Evolutionary conservation across 2,113 vertebrate species (phyloP).

Genomic region (Hypomesus transpacificus): DNA sequence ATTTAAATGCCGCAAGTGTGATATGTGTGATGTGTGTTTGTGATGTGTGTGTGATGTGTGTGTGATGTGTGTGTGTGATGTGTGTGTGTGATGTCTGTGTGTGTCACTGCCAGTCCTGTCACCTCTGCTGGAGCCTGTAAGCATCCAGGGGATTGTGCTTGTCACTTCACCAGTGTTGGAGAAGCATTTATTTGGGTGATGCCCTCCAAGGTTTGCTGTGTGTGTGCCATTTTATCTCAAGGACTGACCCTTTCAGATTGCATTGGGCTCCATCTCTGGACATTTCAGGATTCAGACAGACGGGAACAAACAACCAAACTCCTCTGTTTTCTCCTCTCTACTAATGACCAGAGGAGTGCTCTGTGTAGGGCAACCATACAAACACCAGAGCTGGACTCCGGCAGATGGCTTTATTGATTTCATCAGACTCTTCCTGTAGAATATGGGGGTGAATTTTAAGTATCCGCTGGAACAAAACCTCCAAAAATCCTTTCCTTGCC

Average conservation of each 20-base stretch:
- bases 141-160: conserved; percentile 41
- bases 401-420: conserved; percentile 50
- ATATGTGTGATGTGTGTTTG: conserved; percentile 37
- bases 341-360: conserved; percentile 13
- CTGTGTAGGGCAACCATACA: conserved; percentile 26
- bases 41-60: conserved; percentile 30
- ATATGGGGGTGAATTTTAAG: conserved; percentile 31
- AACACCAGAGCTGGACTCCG: conserved; percentile 10
- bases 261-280: conserved; percentile 34
- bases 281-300: conserved; percentile 32
- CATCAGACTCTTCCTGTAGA: conserved; percentile 30
- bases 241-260: conserved; percentile 29
- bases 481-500: conserved; percentile 33
- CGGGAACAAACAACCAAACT: conserved; percentile 33
- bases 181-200: conserved; percentile 56
- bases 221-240: conserved; percentile 41
- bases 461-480: conserved; percentile 35
- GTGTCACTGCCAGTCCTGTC: conserved; percentile 51
- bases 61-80: conserved; percentile 43
- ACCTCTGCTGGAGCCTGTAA: conserved; percentile 41
- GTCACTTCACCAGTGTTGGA: conserved; percentile 35
- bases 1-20: conserved; percentile 42
- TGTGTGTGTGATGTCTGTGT: conserved; percentile 21
- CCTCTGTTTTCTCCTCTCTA: conserved; percentile 21
- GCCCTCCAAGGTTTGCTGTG: conserved; percentile 29